A percentile compares a stretch with the other conserved stretches of the same genome.
Evolutionary conservation across 1,140 invertebrate genomes (phyloP).

Genomic region (Ostrea edulis): DNA sequence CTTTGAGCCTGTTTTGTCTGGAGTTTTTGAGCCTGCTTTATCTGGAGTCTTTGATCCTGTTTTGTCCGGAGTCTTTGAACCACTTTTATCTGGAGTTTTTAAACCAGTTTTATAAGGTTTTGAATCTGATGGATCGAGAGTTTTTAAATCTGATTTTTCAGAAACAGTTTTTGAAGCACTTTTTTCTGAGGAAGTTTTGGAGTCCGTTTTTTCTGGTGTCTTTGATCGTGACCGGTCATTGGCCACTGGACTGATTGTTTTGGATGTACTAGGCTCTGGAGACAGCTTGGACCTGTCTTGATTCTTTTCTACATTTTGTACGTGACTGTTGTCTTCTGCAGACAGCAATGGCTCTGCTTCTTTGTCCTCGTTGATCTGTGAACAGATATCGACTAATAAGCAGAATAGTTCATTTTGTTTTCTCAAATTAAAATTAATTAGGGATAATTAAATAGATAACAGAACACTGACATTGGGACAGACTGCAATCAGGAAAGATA

Average conservation of each 20-base stretch:
- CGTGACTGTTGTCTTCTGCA: background rate
- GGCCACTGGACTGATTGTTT: background rate
- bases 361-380: constrained; percentile 44
- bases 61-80: background rate
- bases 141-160: constrained; percentile 32
- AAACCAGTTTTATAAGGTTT: background rate
- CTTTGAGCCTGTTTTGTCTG: background rate
- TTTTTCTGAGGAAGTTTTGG: constrained; percentile 33
- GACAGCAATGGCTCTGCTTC: constrained; percentile 29
- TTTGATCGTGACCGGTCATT: constrained; percentile 28
- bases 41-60: constrained; percentile 21
- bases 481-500: too few species aligned
- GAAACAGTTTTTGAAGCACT: constrained; percentile 16
- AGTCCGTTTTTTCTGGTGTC: constrained; percentile 5
- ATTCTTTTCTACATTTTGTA: background rate
- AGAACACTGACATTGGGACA: background rate
- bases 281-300: background rate
- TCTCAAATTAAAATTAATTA: background rate
- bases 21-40: constrained; percentile 17
- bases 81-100: background rate
- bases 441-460: background rate
- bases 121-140: background rate
- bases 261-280: background rate
- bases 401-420: background rate
- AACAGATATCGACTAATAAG: background rate